These are phyloP conservation scores for Paramuricea clavata DNA, from an alignment of 92 coral and sea anemone genomes.

Conservation along the genomic window DNA sequence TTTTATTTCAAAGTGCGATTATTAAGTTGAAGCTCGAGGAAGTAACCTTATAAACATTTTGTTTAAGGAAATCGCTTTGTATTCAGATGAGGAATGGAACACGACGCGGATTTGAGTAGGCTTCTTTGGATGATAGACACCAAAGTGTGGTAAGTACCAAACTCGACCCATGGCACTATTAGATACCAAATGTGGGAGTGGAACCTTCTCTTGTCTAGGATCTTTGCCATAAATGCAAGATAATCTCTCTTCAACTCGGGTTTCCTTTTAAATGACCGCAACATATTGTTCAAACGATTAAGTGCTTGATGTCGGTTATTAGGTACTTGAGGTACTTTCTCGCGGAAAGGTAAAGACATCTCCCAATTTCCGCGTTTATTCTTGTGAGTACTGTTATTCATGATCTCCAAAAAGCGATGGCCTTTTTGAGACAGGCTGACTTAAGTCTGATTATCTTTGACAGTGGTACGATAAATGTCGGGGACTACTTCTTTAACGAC, in stretches of 20 bases:
- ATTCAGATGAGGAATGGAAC: neutral
- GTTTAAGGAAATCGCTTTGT: neutral
- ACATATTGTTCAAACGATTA: slow-evolving; percentile 37
- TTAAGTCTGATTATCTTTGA: slow-evolving; percentile 33
- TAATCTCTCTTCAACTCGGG: slow-evolving; percentile 55
- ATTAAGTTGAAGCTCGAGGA: too few species aligned
- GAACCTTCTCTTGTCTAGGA: neutral
- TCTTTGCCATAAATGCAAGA: slow-evolving; percentile 46
- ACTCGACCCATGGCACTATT: neutral
- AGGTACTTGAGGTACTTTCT: slow-evolving; percentile 7
- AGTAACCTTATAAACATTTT: too few species aligned
- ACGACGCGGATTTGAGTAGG: neutral
- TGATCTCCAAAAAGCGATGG: slow-evolving; percentile 29
- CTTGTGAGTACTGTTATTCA: slow-evolving; percentile 43
- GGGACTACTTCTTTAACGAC: slow-evolving; percentile 24
- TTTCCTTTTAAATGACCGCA: slow-evolving; percentile 42
- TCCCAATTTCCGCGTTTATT: slow-evolving; percentile 54
- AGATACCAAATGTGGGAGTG: neutral
- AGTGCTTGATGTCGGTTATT: slow-evolving; percentile 53
- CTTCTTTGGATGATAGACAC: slow-evolving; percentile 9
- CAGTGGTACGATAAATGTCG: slow-evolving; percentile 37
- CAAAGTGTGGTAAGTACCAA: slow-evolving; percentile 30
- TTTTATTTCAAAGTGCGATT: too few species aligned
- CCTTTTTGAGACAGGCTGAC: slow-evolving; percentile 37
- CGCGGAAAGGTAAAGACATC: slow-evolving; percentile 54